These are phyloP conservation scores for Odocoileus virginianus DNA, from an alignment of 2,113 vertebrate genomes.

Conservation along the genomic window DNA sequence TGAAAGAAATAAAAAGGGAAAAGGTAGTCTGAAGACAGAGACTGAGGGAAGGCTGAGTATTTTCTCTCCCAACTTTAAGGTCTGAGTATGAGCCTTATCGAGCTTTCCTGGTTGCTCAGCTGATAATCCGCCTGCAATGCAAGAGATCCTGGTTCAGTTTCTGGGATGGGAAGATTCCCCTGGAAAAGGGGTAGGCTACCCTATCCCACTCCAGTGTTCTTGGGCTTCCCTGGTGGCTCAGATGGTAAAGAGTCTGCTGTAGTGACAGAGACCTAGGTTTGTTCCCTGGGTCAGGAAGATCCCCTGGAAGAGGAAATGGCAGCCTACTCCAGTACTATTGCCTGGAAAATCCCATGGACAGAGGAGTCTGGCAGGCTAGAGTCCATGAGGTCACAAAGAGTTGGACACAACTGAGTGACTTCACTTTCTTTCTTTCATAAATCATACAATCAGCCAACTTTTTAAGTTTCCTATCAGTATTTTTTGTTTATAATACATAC, in stretches of 20 bases:
- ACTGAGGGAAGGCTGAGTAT: neutral
- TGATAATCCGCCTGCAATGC: neutral
- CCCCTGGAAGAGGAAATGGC: neutral
- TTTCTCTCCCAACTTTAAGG: neutral
- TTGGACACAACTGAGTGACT: neutral
- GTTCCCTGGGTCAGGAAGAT: neutral
- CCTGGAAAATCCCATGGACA: neutral
- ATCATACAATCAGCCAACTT: neutral
- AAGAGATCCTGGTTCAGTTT: neutral
- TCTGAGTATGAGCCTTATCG: neutral
- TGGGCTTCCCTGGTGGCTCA: neutral
- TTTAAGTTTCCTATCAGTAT: neutral
- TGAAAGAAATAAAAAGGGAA: neutral
- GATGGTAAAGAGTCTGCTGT: neutral
- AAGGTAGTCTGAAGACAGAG: neutral
- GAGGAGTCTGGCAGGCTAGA: neutral
- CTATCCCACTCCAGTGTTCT: neutral
- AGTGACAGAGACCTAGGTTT: fast-evolving
- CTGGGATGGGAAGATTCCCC: neutral
- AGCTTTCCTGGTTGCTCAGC: neutral
- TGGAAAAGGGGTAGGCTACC: neutral
- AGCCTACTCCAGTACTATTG: neutral
- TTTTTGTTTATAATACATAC: neutral
- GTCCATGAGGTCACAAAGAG: neutral
- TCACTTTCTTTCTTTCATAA: neutral